Evolutionary conservation across 2,888 invertebrate species (phyloP), one percentile per base, ranked within the genome.

Genomic region (Mallateleia sp.): DNA sequence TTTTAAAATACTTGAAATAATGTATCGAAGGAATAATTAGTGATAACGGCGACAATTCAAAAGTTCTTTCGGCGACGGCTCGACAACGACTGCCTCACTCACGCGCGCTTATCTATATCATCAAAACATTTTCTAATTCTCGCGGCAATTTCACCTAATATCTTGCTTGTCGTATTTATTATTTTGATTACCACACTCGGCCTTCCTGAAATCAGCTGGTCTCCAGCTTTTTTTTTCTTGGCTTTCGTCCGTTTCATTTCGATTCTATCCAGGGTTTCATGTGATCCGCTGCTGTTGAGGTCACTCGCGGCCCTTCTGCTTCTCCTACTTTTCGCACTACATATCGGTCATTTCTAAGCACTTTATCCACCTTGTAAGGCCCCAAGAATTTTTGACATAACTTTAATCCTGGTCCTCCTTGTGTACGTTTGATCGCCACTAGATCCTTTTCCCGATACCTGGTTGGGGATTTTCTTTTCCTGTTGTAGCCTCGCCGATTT

Each of bases 351-450:
- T 38, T 38, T 11, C 20, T 3, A 14, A 50, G 50, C 11, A 18
- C 50, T 18, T 50, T 50, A 14, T 20, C 18, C 3, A 50, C 18
- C 50, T 50, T 20, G 20, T 50, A 50, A 22, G 50, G 20, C 18
- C 50, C 50, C 50, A 50, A 11, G 11, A 50, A 50, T 20, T 50
- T 50, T n/a, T n/a, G n/a, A n/a, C n/a, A n/a, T n/a, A n/a, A n/a
- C n/a, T n/a, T n/a, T n/a, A n/a, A n/a, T n/a, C n/a, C n/a, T n/a
- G n/a, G n/a, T n/a, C n/a, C n/a, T n/a, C n/a, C n/a, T n/a, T n/a
- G n/a, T n/a, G n/a, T n/a, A n/a, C n/a, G n/a, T 6, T 47, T 15
- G 18, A 47, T 47, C 14, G 47, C 47, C 18, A 47, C 47, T 4
- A 47, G 47, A 14, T 47, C 15, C 14, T 47, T 18, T 18, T 47